Conservation (phyloP, 2,797 vertebrate genomes). For the Acrossocheilus fasciatus region DNA sequence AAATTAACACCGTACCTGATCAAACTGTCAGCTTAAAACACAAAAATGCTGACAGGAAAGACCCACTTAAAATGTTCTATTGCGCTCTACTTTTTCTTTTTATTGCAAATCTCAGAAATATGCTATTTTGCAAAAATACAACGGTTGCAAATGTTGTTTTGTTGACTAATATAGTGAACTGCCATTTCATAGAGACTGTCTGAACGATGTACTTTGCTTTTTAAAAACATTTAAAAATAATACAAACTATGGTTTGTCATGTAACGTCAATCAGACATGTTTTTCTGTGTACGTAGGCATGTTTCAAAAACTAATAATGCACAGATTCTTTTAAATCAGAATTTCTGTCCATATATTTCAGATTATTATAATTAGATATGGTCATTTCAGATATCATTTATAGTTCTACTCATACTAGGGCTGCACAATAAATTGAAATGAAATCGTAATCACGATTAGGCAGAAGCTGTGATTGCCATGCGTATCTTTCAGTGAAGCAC, state of each 20-base stretch:
- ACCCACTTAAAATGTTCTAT: not conserved
- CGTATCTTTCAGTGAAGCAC: too few species aligned
- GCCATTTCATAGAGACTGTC: not conserved
- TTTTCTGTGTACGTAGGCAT: not conserved
- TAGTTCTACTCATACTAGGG: too few species aligned
- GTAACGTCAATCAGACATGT: not conserved
- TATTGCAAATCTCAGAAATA: not conserved
- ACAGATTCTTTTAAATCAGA: not conserved
- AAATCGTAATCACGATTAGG: too few species aligned
- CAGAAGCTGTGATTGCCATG: too few species aligned
- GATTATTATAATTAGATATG: too few species aligned
- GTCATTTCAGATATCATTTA: too few species aligned
- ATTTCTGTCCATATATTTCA: not conserved
- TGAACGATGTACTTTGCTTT: not conserved
- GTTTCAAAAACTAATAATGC: not conserved
- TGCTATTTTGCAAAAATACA: not conserved
- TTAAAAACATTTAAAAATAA: not conserved
- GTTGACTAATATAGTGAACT: not conserved
- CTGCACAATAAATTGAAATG: too few species aligned
- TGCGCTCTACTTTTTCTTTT: not conserved
- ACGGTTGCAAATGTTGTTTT: not conserved
- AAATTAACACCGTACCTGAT: not conserved
- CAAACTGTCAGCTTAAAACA: not conserved
- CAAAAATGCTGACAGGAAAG: not conserved
- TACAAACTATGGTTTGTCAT: not conserved